Conservation (phyloP, 1,140 invertebrate genomes). For the Gonioctena quinquepunctata region DNA sequence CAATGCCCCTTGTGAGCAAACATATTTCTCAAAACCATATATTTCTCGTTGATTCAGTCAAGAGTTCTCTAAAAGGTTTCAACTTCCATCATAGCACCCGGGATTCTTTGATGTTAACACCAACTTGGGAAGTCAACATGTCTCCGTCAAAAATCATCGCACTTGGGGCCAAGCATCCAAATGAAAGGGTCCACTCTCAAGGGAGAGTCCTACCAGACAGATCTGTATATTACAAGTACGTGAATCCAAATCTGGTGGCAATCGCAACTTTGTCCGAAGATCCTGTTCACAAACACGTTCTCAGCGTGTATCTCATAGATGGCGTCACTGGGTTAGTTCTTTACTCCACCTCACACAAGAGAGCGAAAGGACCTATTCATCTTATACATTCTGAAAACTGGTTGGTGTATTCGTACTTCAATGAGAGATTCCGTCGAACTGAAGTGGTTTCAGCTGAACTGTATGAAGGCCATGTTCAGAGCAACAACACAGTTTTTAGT, state of each 20-base stretch:
- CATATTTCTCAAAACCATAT: conserved; percentile 69
- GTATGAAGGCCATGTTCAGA: conserved; percentile 89
- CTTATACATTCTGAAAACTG: conserved; percentile 97
- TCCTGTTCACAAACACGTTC: conserved; percentile 73
- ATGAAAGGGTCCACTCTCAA: conserved; percentile 93
- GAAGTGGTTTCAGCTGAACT: conserved; percentile 93
- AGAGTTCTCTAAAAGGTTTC: conserved; percentile 72
- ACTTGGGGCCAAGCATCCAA: conserved; percentile 70
- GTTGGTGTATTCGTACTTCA: conserved; percentile 93
- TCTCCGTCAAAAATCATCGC: conserved; percentile 71
- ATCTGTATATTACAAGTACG: conserved; percentile 97
- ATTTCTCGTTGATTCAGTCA: conserved; percentile 54
- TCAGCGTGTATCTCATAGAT: conserved; percentile 78
- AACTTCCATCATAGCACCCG: conserved; percentile 55
- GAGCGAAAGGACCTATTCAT: conserved; percentile 80
- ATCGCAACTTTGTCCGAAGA: conserved; percentile 81
- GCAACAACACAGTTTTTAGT: conserved; percentile 86
- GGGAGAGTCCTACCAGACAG: conserved; percentile 93
- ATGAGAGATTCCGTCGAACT: conserved; percentile 87
- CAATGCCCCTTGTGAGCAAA: conserved; percentile 55
- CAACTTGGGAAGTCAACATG: conserved; percentile 74
- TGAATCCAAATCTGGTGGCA: conserved; percentile 95
- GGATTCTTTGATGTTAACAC: conserved; percentile 46
- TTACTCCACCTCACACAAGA: conserved; percentile 75
- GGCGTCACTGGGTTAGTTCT: conserved; percentile 83